phyloP scores from a whole-genome alignment of 2,113 vertebrate species.

The Acanthochromis polyacanthus region DNA sequence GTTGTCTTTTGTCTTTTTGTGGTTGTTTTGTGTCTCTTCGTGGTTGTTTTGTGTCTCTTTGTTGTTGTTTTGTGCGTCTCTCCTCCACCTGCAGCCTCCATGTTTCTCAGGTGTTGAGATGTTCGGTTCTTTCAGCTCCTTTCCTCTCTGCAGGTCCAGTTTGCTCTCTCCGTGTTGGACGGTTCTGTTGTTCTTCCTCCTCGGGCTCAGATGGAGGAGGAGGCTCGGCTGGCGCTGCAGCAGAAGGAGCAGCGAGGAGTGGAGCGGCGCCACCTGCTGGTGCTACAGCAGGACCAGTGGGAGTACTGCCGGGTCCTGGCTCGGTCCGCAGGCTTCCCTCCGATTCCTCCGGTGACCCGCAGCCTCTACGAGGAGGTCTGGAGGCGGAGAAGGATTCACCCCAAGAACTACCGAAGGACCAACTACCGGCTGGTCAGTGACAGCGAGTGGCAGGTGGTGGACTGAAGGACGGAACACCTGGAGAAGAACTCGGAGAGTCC shows the following conservation, averaged over 20 bases:
- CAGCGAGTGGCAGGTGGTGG: slow-evolving; percentile 70
- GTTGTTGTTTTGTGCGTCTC: too few species aligned
- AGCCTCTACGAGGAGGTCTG: slow-evolving; percentile 79
- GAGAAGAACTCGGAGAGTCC: too few species aligned
- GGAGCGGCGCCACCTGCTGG: slow-evolving; percentile 70
- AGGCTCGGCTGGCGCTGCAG: slow-evolving; percentile 45
- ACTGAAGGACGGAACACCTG: neutral
- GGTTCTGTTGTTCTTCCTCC: slow-evolving; percentile 69
- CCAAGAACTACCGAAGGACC: slow-evolving; percentile 64
- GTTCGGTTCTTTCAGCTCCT: too few species aligned
- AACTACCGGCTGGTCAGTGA: slow-evolving; percentile 78
- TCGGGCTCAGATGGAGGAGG: slow-evolving; percentile 65
- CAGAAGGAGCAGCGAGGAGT: slow-evolving; percentile 59
- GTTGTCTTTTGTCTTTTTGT: too few species aligned
- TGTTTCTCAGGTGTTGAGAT: too few species aligned
- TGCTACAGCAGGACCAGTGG: slow-evolving; percentile 76
- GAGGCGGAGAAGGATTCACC: slow-evolving; percentile 61
- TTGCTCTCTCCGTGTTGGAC: slow-evolving; percentile 74
- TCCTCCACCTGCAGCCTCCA: too few species aligned
- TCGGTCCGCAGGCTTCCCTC: slow-evolving; percentile 53
- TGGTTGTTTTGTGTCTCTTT: too few species aligned
- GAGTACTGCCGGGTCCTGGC: slow-evolving; percentile 76
- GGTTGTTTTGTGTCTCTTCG: too few species aligned
- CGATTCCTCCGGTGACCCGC: slow-evolving; percentile 56
- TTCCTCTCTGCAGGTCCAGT: slow-evolving; percentile 69